Conservation (phyloP, 2,888 invertebrate genomes). For the Conops quadrifasciatus region DNA sequence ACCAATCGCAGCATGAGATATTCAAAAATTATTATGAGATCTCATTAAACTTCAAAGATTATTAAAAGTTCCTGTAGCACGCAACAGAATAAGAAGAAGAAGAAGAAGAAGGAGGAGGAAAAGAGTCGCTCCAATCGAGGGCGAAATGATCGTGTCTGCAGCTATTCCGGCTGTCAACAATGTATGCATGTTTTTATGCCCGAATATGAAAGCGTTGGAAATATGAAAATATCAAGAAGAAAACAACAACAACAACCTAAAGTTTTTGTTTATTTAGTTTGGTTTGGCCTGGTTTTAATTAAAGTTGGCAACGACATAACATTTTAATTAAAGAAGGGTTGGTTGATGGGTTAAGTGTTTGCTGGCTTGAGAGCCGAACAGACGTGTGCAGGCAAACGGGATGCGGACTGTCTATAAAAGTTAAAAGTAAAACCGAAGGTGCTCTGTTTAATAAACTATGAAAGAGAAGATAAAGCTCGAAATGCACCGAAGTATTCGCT, state of each 20-base stretch:
- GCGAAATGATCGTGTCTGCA: conserved; percentile 15
- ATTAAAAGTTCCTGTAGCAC: not conserved
- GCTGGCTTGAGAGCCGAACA: too few species aligned
- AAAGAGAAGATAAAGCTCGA: too few species aligned
- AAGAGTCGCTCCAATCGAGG: not conserved
- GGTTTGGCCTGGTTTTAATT: conserved; percentile 1
- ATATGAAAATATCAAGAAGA: conserved; percentile 2
- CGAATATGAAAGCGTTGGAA: conserved; percentile 29
- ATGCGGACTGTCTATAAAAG: too few species aligned
- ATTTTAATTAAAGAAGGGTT: conserved; percentile 22
- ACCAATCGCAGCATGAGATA: conserved; percentile 41
- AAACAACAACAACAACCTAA: conserved; percentile 12
- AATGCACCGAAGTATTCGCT: too few species aligned
- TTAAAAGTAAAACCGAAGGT: too few species aligned
- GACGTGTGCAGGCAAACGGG: too few species aligned
- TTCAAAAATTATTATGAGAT: conserved; percentile 43
- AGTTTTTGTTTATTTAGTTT: conserved; percentile 1
- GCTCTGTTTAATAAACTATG: too few species aligned
- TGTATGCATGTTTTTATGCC: not conserved
- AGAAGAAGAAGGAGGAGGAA: conserved; percentile 2
- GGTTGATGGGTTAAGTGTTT: too few species aligned
- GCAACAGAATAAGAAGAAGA: too few species aligned
- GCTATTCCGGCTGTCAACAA: conserved; percentile 20
- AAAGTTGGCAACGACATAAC: conserved; percentile 14
- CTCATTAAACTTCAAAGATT: conserved; percentile 35